phyloP scores from a whole-genome alignment of 2,113 vertebrate species.

The Neomonachus schauinslandi region DNA sequence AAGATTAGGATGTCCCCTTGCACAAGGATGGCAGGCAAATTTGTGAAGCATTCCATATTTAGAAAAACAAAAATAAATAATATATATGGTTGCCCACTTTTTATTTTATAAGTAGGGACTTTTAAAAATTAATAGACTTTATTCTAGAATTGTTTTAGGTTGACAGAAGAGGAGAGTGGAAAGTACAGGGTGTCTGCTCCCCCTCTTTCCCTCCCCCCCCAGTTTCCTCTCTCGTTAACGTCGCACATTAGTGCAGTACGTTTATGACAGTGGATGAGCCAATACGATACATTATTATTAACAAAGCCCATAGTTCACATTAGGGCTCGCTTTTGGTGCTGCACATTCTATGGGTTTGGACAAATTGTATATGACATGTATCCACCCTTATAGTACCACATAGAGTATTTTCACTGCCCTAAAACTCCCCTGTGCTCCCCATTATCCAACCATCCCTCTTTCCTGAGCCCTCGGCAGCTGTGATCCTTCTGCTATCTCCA shows the following conservation, averaged over 20 bases:
- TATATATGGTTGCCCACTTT: background rate
- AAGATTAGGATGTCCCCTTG: background rate
- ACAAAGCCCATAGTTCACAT: rapidly evolving
- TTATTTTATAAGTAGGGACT: background rate
- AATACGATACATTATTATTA: background rate
- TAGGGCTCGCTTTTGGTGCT: too few relatives aligned
- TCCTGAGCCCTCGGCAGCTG: background rate
- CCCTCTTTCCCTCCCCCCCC: rapidly evolving
- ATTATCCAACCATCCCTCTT: rapidly evolving
- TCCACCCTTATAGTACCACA: rapidly evolving
- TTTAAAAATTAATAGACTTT: background rate
- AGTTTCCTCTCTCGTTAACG: rapidly evolving
- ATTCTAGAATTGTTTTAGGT: background rate
- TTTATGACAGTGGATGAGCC: background rate
- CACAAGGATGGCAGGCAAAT: background rate
- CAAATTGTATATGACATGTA: rapidly evolving
- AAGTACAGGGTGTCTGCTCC: rapidly evolving
- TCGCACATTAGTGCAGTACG: rapidly evolving
- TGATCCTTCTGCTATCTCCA: background rate
- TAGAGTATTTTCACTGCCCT: background rate
- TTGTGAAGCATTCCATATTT: background rate
- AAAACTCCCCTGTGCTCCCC: background rate
- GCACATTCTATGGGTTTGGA: rapidly evolving
- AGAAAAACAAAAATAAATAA: background rate
- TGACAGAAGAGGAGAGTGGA: background rate